These are phyloP conservation scores for Cryptoprocta ferox DNA, from an alignment of 2,797 vertebrate species.

Conservation along the genomic window DNA sequence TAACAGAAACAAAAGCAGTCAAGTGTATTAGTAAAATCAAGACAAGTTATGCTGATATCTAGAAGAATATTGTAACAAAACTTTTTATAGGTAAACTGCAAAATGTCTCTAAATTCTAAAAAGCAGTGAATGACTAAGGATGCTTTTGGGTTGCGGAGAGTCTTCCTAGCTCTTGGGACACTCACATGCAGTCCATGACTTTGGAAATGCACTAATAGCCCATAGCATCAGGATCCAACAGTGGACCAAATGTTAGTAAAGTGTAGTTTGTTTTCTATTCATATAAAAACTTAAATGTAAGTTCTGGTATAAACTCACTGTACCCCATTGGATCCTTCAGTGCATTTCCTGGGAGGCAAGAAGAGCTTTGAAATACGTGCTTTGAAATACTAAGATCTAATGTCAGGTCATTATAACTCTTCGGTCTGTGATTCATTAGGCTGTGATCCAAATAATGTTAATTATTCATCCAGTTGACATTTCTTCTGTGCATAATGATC, in stretches of 20 bases:
- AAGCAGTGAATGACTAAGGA: neutral
- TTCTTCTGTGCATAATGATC: neutral
- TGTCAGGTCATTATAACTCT: neutral
- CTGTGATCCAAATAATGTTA: slow-evolving; percentile 5
- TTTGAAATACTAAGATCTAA: neutral
- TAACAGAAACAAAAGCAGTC: neutral
- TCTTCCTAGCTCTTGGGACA: neutral
- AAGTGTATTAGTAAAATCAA: neutral
- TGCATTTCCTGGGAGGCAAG: neutral
- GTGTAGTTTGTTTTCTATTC: neutral
- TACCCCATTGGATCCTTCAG: neutral
- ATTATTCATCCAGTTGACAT: slow-evolving; percentile 4
- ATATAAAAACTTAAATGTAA: neutral
- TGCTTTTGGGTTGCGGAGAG: neutral
- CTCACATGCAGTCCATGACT: neutral
- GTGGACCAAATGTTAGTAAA: neutral
- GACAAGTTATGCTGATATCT: neutral
- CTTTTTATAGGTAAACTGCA: neutral
- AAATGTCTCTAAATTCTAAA: neutral
- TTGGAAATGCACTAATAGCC: neutral
- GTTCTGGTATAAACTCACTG: neutral
- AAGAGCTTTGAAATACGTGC: neutral
- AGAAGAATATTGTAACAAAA: slow-evolving; percentile 4
- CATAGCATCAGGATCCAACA: neutral
- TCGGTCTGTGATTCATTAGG: neutral